Evolutionary conservation across 1,140 invertebrate genomes (phyloP).

Genomic region (Saccostrea glomerata): DNA sequence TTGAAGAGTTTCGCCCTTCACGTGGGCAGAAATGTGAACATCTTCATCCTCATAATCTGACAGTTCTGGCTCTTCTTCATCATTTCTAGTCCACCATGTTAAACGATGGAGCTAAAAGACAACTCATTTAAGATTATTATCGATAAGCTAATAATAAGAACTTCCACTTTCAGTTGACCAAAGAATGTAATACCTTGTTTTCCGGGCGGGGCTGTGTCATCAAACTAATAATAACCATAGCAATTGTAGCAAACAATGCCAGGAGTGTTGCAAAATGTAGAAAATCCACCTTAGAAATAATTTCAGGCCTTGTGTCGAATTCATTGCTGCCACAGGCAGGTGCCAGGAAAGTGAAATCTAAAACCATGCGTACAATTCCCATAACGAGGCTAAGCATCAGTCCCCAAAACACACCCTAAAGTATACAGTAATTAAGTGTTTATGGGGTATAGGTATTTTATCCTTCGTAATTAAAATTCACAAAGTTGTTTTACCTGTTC

Average conservation of each 20-base stretch:
- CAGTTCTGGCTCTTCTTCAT: constrained; percentile 58
- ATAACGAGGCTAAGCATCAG: constrained; percentile 80
- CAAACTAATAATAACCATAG: constrained; percentile 69
- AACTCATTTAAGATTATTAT: background rate
- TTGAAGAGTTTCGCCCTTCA: constrained; percentile 3
- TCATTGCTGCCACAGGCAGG: constrained; percentile 67
- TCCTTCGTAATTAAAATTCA: background rate
- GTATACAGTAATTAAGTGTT: background rate
- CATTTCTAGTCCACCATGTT: constrained; percentile 69
- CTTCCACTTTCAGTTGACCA: background rate
- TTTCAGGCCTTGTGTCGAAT: constrained; percentile 58
- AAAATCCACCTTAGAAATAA: constrained; percentile 71
- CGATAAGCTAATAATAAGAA: background rate
- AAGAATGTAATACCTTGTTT: constrained; percentile 54
- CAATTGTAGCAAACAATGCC: constrained; percentile 57
- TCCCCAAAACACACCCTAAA: constrained; percentile 82
- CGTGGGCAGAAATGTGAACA: constrained; percentile 27
- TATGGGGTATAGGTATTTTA: background rate
- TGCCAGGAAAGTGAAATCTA: constrained; percentile 66
- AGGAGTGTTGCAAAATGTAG: constrained; percentile 75
- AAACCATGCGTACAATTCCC: constrained; percentile 75
- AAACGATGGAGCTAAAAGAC: constrained; percentile 63
- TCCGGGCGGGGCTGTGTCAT: constrained; percentile 64
- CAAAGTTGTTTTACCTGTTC: constrained; percentile 76
- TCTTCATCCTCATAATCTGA: constrained; percentile 57